These are phyloP conservation scores for Syndactyla subalaris DNA, from an alignment of 2,797 vertebrate species.

Conservation along the genomic window DNA sequence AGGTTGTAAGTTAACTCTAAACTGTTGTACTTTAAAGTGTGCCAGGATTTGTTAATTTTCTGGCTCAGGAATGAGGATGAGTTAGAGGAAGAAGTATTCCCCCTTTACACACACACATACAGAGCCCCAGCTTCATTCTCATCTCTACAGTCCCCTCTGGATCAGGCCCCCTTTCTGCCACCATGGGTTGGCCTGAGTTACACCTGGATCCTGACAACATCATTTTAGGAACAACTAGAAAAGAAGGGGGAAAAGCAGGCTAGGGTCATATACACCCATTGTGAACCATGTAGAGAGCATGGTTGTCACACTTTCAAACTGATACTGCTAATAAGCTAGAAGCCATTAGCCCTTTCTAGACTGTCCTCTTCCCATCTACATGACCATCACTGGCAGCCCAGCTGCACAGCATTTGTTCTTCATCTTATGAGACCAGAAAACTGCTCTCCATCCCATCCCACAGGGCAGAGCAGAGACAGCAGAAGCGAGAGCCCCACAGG, in stretches of 20 bases:
- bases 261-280: not conserved
- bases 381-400: not conserved
- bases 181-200: not conserved
- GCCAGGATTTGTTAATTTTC: not conserved
- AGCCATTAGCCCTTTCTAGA: not conserved
- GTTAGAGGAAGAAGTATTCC: not conserved
- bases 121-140: not conserved
- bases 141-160: not conserved
- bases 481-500: not conserved
- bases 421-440: not conserved
- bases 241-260: not conserved
- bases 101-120: not conserved
- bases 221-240: not conserved
- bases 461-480: not conserved
- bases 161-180: not conserved
- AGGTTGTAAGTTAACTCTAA: conserved; percentile 1
- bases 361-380: not conserved
- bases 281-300: not conserved
- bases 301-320: not conserved
- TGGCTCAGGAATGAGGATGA: not conserved
- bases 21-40: not conserved
- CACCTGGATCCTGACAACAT: not conserved
- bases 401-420: not conserved
- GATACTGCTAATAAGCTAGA: not conserved
- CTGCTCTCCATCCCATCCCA: not conserved